phyloP scores from a whole-genome alignment of 2,113 vertebrate species.

The Platichthys stellatus region DNA sequence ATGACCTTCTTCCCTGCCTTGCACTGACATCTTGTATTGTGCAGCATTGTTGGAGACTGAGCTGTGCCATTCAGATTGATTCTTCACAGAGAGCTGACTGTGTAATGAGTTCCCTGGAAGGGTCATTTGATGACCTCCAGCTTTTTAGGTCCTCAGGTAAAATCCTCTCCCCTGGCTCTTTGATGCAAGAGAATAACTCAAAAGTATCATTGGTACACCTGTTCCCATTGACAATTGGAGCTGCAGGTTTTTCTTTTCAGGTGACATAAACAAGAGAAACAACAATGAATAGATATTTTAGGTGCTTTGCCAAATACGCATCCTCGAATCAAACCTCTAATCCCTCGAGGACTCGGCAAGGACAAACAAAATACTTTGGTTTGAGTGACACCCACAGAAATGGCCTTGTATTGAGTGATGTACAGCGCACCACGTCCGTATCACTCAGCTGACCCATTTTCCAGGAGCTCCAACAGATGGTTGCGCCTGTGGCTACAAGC shows the following conservation, averaged over 20 bases:
- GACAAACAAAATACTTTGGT: constrained; percentile 1
- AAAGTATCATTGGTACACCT: not conserved
- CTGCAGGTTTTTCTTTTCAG: no score
- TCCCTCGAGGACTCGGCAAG: not conserved
- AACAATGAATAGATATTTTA: not conserved
- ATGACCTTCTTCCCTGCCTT: not conserved
- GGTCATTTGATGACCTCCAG: not conserved
- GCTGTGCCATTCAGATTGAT: not conserved
- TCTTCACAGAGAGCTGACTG: not conserved
- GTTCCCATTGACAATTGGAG: not conserved
- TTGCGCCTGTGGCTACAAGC: constrained; percentile 58
- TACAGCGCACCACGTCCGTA: constrained; percentile 26
- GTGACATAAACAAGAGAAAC: not conserved
- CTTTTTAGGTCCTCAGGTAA: not conserved
- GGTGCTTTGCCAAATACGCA: not conserved
- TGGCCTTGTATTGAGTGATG: constrained; percentile 4
- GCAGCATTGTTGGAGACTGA: not conserved
- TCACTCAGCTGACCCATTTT: constrained; percentile 66
- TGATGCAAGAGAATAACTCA: not conserved
- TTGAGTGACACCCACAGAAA: constrained; percentile 41
- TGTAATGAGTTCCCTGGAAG: no score
- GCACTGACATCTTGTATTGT: not conserved
- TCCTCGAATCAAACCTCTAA: not conserved
- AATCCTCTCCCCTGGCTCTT: not conserved
- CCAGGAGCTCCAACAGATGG: constrained; percentile 67